Percentiles rank a stretch among this genome's conserved stretches.
These are phyloP conservation scores for Cataglyphis altisquamis DNA, from an alignment of 2,888 invertebrate genomes.

Conservation along the genomic window DNA sequence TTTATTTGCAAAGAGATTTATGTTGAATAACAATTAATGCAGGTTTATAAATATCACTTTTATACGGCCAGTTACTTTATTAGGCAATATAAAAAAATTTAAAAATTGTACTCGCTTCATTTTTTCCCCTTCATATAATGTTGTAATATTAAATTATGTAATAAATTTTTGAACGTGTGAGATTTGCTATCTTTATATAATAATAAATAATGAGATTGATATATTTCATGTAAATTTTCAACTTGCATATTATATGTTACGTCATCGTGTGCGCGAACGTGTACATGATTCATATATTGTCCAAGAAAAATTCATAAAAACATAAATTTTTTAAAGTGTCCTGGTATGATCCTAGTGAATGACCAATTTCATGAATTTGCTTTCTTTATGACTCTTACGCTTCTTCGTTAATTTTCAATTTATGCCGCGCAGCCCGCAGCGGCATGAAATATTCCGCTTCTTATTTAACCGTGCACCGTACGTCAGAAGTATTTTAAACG, in stretches of 20 bases:
- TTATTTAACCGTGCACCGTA: conserved; percentile 52
- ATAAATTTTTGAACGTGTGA: background rate
- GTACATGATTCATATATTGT: background rate
- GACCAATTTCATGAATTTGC: conserved; percentile 36
- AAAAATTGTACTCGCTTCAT: background rate
- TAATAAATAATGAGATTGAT: background rate
- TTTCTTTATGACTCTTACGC: conserved; percentile 35
- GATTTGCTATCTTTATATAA: background rate
- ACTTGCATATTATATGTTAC: background rate
- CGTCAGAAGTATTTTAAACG: conserved; percentile 63
- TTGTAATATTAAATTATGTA: background rate
- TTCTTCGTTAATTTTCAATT: conserved; percentile 56
- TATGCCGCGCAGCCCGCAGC: conserved; percentile 43
- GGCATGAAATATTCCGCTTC: conserved; percentile 52
- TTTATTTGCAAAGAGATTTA: background rate
- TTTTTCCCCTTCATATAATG: background rate
- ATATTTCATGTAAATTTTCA: background rate
- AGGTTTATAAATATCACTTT: background rate
- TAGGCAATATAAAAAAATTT: background rate
- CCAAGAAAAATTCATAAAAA: background rate
- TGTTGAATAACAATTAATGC: background rate
- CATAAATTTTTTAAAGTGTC: conserved; percentile 5
- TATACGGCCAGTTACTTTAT: background rate
- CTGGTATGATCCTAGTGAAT: background rate
- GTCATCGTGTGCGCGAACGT: background rate